Base-by-base conservation (phyloP, 2,113 vertebrate genomes). In the Microtus pennsylvanicus region DNA sequence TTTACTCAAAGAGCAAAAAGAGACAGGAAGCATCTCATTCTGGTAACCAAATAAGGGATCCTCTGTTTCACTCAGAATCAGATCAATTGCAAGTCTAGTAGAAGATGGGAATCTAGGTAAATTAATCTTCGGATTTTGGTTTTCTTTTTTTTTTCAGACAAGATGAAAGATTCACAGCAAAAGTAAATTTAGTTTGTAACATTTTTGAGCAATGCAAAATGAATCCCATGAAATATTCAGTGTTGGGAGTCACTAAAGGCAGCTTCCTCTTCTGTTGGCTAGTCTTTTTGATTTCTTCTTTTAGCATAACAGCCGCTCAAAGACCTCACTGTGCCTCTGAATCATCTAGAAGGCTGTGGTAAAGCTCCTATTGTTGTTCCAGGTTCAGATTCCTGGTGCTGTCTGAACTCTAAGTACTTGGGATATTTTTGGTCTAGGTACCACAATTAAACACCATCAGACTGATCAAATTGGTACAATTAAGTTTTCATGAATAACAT, bases 181-280 rank as follows among this genome's bases (percentile, higher is more conserved):
- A 89, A 65, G 21, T 76, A n/a, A 50, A 88, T 75, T 22, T 45
- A 88, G 35, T 17, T 30, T 81, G 42, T 19, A 94, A 81, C 63
- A 14, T 69, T 55, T n/a, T 81, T 81, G 38, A 96, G 30, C 9
- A 87, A 67, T 88, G 4, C 28, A 85, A 92, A 96, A 87, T 38
- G 55, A 90, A 92, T 58, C 28, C 5, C 76, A 65, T 80, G 77
- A 82, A 89, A 86, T 81, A 93, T 77, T 93, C 81, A 83, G 61
- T 69, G 88, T 8, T n/a, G 94, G 22, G 21, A 50, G 47, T 92
- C 22, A 81, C 26, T 92, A 70, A 81, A 87, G 58, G 42, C n/a
- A 78, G 19, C 14, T 82, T 87, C 12, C 9, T 87, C 7, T 61
- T 80, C 52, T 75, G 58, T 58, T 87, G 17, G 42, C 72, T 86